Evolutionary conservation across 2,113 vertebrate genomes (phyloP).

Genomic region (Zapus hudsonius): DNA sequence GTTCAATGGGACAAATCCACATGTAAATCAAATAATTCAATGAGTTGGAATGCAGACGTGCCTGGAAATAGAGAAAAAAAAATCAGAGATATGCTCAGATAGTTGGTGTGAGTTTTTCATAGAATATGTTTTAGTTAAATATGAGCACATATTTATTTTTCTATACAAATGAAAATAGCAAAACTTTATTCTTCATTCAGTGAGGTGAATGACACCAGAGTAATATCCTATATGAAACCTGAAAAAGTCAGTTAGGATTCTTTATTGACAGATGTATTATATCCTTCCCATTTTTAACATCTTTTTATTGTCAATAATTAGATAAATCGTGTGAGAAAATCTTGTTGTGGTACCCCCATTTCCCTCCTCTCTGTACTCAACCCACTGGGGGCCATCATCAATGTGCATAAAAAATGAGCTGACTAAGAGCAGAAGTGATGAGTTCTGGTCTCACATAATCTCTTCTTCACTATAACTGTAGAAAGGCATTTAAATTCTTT

Average conservation of each 20-base stretch:
- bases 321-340: too few relatives aligned
- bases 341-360: too few relatives aligned
- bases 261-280: background rate
- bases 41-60: background rate
- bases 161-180: background rate
- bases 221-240: background rate
- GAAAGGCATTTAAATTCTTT: background rate
- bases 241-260: background rate
- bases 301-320: too few relatives aligned
- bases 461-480: background rate
- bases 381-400: too few relatives aligned
- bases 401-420: too few relatives aligned
- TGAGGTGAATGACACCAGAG: background rate
- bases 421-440: background rate
- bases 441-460: background rate
- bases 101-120: background rate
- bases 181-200: background rate
- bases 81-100: background rate
- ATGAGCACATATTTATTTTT: background rate
- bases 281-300: background rate
- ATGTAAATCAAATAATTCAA: background rate
- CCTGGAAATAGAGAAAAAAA: background rate
- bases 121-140: background rate
- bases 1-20: background rate
- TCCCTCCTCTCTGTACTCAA: too few relatives aligned